Conservation (phyloP, 2,888 invertebrate genomes). For the Leptinotarsa haldemani region DNA sequence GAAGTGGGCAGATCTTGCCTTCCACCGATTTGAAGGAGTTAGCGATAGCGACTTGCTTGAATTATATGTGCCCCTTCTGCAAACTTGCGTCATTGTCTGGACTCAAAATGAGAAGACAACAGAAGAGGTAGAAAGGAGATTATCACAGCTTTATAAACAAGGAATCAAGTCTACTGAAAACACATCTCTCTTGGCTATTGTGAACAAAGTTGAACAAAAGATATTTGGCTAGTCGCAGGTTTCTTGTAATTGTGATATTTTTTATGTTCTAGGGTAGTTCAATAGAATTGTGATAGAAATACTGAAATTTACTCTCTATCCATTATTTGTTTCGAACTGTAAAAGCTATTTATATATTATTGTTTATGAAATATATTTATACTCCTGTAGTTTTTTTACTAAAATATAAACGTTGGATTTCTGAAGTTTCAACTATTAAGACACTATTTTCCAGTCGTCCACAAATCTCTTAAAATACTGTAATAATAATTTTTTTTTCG, state of each 20-base stretch:
- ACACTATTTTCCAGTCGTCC: too few species aligned
- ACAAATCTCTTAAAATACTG: too few species aligned
- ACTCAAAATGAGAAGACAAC: constrained; percentile 73
- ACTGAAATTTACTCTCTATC: not conserved
- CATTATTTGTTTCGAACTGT: not conserved
- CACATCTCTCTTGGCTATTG: constrained; percentile 74
- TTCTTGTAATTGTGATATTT: constrained; percentile 7
- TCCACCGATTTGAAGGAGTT: constrained; percentile 78
- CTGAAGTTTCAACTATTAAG: too few species aligned
- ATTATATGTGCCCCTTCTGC: constrained; percentile 76
- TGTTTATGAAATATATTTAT: too few species aligned
- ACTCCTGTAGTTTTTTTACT: too few species aligned
- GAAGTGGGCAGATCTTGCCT: constrained; percentile 76
- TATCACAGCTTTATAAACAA: constrained; percentile 72
- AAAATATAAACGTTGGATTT: too few species aligned
- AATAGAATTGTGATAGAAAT: constrained; percentile 14
- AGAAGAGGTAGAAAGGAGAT: constrained; percentile 71
- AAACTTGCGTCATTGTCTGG: constrained; percentile 77
- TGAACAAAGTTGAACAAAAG: constrained; percentile 68
- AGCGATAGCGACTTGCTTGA: constrained; percentile 76
- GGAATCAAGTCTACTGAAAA: constrained; percentile 76
- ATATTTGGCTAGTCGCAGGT: constrained; percentile 34
- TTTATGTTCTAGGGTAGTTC: not conserved
- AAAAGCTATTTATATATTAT: not conserved
- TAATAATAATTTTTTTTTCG: too few species aligned